Conservation (phyloP, 2,113 vertebrate genomes). For the Hiodon tergisus region DNA sequence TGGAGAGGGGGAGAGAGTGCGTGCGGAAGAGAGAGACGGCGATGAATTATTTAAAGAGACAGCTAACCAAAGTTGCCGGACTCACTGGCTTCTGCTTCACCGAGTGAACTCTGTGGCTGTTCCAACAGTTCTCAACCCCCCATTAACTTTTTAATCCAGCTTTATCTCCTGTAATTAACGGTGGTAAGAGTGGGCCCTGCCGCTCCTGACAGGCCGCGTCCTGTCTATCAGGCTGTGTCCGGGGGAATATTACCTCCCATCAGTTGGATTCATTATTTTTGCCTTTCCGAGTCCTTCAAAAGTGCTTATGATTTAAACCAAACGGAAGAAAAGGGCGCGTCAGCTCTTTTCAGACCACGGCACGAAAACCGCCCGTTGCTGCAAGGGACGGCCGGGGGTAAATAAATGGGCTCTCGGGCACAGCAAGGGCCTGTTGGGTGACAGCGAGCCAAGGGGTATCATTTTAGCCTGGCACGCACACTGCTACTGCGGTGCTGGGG, state of each 20-base stretch:
- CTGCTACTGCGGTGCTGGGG: too few relatives aligned
- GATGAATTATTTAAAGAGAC: slow-evolving; percentile 84
- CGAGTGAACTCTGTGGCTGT: slow-evolving; percentile 22
- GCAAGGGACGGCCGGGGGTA: slow-evolving; percentile 16
- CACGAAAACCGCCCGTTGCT: slow-evolving; percentile 2
- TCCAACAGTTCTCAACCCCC: slow-evolving; percentile 28
- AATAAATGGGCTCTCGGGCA: background rate
- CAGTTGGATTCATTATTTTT: slow-evolving; percentile 43
- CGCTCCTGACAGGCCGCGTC: slow-evolving; percentile 32
- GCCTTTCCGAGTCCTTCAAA: slow-evolving; percentile 51
- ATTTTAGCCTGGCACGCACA: too few relatives aligned
- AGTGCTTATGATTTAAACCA: slow-evolving; percentile 49
- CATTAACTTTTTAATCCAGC: slow-evolving; percentile 43
- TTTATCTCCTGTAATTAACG: slow-evolving; percentile 44
- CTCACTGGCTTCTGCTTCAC: slow-evolving; percentile 14
- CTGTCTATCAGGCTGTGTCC: slow-evolving; percentile 38
- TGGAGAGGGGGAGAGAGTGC: slow-evolving; percentile 16
- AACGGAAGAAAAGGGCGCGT: slow-evolving; percentile 33
- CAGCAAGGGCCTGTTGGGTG: background rate
- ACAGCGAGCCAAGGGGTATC: background rate
- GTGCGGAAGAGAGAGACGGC: slow-evolving; percentile 49
- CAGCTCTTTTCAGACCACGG: slow-evolving; percentile 33
- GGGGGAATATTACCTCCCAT: slow-evolving; percentile 21
- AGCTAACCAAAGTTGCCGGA: slow-evolving; percentile 59
- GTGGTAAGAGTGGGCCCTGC: slow-evolving; percentile 23